phyloP scores from a whole-genome alignment of 2,888 invertebrate genomes.

The Andrena bucephala region DNA sequence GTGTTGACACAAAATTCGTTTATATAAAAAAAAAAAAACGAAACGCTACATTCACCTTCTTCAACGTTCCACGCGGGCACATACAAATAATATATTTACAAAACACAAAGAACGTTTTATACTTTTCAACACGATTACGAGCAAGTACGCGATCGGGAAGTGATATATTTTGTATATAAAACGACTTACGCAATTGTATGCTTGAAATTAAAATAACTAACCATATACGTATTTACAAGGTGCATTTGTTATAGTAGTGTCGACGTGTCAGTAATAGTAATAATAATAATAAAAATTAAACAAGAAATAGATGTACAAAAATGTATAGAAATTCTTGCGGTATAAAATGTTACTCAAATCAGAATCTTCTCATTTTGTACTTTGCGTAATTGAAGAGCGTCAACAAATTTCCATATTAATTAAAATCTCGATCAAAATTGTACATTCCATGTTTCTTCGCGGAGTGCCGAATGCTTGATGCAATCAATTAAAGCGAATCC shows the following conservation, averaged over 20 bases:
- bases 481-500: neutral
- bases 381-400: slow-evolving; percentile 5
- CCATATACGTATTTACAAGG: slow-evolving; percentile 53
- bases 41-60: slow-evolving; percentile 11
- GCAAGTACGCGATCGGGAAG: slow-evolving; percentile 11
- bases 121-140: slow-evolving; percentile 18
- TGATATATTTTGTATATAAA: slow-evolving; percentile 20
- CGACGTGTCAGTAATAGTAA: neutral
- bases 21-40: slow-evolving; percentile 19
- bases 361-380: slow-evolving; percentile 6
- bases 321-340: neutral
- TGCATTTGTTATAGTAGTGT: slow-evolving; percentile 31
- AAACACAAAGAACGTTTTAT: slow-evolving; percentile 25
- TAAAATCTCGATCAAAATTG: no score
- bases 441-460: neutral
- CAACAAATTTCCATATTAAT: neutral
- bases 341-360: slow-evolving; percentile 2
- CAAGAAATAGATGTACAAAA: slow-evolving; percentile 19
- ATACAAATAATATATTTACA: slow-evolving; percentile 57
- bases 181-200: slow-evolving; percentile 27
- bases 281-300: slow-evolving; percentile 10
- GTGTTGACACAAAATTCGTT: slow-evolving; percentile 9
- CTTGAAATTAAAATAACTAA: slow-evolving; percentile 33
- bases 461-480: neutral
- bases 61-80: slow-evolving; percentile 20